A percentile compares a stretch with the other conserved stretches of the same genome.
Evolutionary conservation across 2,797 vertebrate species (phyloP).

Genomic region (Brachyrhaphis roseni): DNA sequence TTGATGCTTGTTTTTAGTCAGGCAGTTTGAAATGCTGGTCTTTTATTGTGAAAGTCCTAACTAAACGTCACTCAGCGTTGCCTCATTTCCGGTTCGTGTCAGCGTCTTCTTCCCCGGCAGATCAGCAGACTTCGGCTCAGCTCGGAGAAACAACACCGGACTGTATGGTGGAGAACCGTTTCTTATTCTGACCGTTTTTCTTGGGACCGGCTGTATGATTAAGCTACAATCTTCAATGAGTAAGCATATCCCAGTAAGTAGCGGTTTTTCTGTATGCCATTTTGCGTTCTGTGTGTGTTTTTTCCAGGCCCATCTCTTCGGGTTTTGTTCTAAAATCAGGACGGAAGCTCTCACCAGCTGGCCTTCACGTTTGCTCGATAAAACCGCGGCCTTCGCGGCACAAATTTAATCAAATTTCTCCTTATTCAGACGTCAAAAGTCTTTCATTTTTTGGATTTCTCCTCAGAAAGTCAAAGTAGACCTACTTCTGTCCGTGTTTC

Average conservation of each 20-base stretch:
- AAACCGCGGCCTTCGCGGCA: constrained; percentile 54
- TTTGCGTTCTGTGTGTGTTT: constrained; percentile 17
- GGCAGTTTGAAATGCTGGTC: neutral
- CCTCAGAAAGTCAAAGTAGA: fast-evolving
- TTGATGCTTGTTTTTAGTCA: neutral
- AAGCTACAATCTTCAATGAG: constrained; percentile 99
- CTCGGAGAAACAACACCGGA: constrained; percentile 59
- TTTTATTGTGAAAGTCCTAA: constrained; percentile 48
- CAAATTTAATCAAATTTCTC: fast-evolving
- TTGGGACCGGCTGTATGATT: constrained; percentile 97
- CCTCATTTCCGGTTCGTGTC: constrained; percentile 2
- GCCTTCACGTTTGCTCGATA: constrained; percentile 36
- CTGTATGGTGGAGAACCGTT: constrained; percentile 81
- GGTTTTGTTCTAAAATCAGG: constrained; percentile 35
- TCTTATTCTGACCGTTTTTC: constrained; percentile 76
- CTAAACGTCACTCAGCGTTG: neutral
- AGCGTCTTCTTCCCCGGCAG: constrained; percentile 2
- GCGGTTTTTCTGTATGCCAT: constrained; percentile 22
- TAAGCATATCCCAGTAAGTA: constrained; percentile 99
- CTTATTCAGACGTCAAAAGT: fast-evolving
- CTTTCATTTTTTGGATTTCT: fast-evolving
- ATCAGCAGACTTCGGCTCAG: constrained; percentile 74
- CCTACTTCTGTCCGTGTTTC: fast-evolving
- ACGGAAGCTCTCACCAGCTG: constrained; percentile 32
- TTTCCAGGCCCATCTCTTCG: neutral